Evolutionary conservation across 2,888 invertebrate species (phyloP).

Genomic region (Habroteleia sp.): DNA sequence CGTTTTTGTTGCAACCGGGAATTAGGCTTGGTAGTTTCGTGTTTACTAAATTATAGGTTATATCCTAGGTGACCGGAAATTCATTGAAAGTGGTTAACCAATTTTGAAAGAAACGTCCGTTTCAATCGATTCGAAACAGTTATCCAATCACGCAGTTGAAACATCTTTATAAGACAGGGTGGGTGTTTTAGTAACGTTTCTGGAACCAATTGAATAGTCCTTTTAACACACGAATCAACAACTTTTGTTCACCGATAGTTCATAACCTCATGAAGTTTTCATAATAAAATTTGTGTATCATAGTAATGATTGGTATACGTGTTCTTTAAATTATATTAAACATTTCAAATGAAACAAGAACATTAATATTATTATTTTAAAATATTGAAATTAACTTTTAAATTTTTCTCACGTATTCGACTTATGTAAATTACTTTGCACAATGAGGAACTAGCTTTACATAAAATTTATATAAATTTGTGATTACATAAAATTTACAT

Average conservation of each 20-base stretch:
- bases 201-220: conserved; percentile 22
- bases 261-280: no score
- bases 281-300: no score
- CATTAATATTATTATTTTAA: no score
- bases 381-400: no score
- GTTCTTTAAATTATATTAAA: no score
- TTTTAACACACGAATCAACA: conserved; percentile 17
- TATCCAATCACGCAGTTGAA: conserved; percentile 25
- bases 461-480: no score
- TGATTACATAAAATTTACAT: no score
- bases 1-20: conserved; percentile 4
- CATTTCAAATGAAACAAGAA: no score
- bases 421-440: no score
- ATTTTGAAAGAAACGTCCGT: conserved; percentile 28
- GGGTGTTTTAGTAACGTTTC: conserved; percentile 19
- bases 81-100: conserved; percentile 37
- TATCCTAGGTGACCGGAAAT: conserved; percentile 24
- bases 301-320: no score
- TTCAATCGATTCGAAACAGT: conserved; percentile 47
- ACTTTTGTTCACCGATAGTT: conserved; percentile 11
- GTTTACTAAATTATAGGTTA: conserved; percentile 35
- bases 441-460: no score
- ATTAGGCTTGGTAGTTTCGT: conserved; percentile 21
- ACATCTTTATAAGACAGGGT: conserved; percentile 21
- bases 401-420: no score